phyloP scores from a whole-genome alignment of 2,113 vertebrate species.

The Sinocyclocheilus rhinocerous region DNA sequence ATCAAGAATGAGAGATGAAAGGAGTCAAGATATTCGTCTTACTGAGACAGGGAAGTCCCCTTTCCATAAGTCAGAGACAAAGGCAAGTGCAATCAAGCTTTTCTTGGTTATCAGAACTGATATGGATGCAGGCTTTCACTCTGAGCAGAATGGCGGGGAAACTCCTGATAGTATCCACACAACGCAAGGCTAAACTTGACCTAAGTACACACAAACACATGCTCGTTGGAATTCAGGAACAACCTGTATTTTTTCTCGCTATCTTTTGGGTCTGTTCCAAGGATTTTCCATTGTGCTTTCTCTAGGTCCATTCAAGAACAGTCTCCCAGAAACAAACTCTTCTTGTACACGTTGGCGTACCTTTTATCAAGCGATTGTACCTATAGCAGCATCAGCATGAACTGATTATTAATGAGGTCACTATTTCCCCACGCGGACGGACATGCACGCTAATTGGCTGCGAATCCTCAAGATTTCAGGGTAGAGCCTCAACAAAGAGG shows the following conservation, averaged over 20 bases:
- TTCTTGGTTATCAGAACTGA: background rate
- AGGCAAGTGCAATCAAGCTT: background rate
- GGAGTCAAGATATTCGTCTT: background rate
- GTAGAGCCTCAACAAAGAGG: slow-evolving; percentile 4
- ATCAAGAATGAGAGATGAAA: background rate
- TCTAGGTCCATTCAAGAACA: slow-evolving; percentile 32
- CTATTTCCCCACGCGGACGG: background rate
- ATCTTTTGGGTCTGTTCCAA: slow-evolving; percentile 47
- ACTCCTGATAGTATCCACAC: background rate
- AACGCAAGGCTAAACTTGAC: slow-evolving; percentile 4
- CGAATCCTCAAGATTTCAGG: slow-evolving; percentile 17
- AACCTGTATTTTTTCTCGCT: slow-evolving; percentile 39
- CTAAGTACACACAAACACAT: background rate
- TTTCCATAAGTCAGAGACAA: background rate
- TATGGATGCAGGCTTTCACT: slow-evolving; percentile 4
- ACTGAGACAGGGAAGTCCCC: background rate
- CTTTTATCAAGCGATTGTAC: slow-evolving; percentile 1
- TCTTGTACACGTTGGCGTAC: background rate
- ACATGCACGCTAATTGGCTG: background rate
- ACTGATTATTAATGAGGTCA: background rate
- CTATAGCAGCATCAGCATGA: background rate
- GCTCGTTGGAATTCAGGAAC: slow-evolving; percentile 23
- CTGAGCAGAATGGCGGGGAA: slow-evolving; percentile 5
- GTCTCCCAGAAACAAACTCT: background rate
- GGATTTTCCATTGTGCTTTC: slow-evolving; percentile 42